Percentiles rank a stretch among this genome's conserved stretches.
These are phyloP conservation scores for Cantharis lateralis DNA, from an alignment of 2,888 invertebrate species.

Conservation along the genomic window DNA sequence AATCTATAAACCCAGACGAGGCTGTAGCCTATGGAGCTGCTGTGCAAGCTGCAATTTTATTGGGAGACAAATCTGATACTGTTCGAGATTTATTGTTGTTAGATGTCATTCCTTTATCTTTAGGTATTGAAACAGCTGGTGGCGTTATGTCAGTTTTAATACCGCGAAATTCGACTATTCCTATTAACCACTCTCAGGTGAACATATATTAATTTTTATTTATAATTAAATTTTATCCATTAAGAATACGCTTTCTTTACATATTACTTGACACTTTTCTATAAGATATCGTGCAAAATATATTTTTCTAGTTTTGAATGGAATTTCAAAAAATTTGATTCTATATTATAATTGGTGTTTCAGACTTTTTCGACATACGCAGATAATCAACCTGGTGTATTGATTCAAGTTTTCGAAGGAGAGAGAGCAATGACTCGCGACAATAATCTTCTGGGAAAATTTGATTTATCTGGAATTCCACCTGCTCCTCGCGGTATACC, in stretches of 20 bases:
- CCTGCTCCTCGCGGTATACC: slow-evolving; percentile 65
- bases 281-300: neutral
- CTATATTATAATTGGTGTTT: slow-evolving; percentile 54
- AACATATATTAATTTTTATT: too few relatives aligned
- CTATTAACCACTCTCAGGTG: slow-evolving; percentile 64
- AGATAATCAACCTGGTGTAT: slow-evolving; percentile 70
- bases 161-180: slow-evolving; percentile 69
- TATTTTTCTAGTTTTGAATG: neutral
- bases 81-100: slow-evolving; percentile 68
- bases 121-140: slow-evolving; percentile 74
- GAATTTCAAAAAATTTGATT: neutral
- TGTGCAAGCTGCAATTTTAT: slow-evolving; percentile 66
- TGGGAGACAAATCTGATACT: slow-evolving; percentile 60
- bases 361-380: slow-evolving; percentile 63
- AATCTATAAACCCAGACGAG: slow-evolving; percentile 74
- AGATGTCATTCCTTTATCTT: slow-evolving; percentile 68
- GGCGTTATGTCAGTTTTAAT: slow-evolving; percentile 74
- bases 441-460: slow-evolving; percentile 69
- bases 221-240: too few relatives aligned
- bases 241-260: too few relatives aligned
- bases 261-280: neutral
- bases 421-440: slow-evolving; percentile 65
- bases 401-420: slow-evolving; percentile 64
- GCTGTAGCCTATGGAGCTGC: slow-evolving; percentile 73
- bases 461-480: slow-evolving; percentile 69